Conservation (phyloP, 2,113 vertebrate genomes). For the Corvus cornix region DNA sequence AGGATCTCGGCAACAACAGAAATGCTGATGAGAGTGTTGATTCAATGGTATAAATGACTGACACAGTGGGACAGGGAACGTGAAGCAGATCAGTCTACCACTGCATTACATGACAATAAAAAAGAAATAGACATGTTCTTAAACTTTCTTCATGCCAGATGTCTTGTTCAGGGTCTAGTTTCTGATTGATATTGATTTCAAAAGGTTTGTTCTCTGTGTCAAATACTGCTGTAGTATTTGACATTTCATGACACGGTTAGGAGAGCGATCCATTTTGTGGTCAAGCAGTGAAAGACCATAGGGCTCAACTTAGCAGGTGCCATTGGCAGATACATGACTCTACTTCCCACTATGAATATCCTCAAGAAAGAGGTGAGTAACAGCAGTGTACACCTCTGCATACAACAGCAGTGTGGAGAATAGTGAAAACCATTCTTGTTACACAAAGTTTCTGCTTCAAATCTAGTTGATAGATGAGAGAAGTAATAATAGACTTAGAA, state of each 20-base stretch:
- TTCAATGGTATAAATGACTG: background rate
- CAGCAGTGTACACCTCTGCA: background rate
- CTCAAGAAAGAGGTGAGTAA: background rate
- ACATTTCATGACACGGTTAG: background rate
- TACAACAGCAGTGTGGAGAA: background rate
- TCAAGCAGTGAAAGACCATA: background rate
- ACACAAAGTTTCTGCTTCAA: background rate
- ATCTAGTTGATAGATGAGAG: background rate
- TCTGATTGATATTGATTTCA: background rate
- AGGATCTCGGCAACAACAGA: background rate
- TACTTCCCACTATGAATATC: background rate
- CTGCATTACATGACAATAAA: background rate
- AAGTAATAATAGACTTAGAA: background rate
- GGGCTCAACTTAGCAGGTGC: background rate
- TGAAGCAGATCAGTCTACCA: background rate
- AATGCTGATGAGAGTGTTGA: background rate
- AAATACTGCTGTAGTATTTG: background rate
- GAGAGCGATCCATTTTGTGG: background rate
- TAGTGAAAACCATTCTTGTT: background rate
- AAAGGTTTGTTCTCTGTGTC: background rate
- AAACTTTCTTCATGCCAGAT: background rate
- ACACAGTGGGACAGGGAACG: background rate
- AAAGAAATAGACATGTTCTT: background rate
- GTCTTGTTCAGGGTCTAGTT: background rate
- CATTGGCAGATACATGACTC: background rate